A percentile compares a stretch with the other conserved stretches of the same genome.
phyloP scores from a whole-genome alignment of 2,888 invertebrate genomes.

The Tachina lurida region DNA sequence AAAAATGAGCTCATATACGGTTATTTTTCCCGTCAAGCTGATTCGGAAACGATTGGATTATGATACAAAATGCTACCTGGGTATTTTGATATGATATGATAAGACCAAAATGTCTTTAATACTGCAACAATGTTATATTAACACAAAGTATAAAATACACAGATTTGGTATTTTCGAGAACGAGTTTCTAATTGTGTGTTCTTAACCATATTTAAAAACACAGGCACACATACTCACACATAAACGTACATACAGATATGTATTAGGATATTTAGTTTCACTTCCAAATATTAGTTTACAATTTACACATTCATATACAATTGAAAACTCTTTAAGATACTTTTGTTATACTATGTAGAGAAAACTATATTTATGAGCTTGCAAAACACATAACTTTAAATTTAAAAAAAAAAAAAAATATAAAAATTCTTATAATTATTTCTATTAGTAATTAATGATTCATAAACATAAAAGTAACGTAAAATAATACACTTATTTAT shows the following conservation, averaged over 20 bases:
- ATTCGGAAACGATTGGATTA: too few relatives aligned
- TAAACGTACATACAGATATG: not conserved
- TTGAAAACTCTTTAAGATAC: not conserved
- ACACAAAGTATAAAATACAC: constrained; percentile 37
- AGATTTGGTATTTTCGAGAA: constrained; percentile 3
- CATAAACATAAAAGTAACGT: too few relatives aligned
- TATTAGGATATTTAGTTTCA: constrained; percentile 1
- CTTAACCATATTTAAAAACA: not conserved
- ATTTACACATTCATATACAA: constrained; percentile 1
- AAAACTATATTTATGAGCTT: too few relatives aligned
- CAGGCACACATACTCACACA: not conserved
- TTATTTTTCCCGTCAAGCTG: too few relatives aligned
- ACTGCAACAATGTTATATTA: constrained; percentile 37
- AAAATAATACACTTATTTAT: too few relatives aligned
- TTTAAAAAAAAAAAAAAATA: too few relatives aligned
- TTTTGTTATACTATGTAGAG: too few relatives aligned
- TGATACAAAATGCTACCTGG: too few relatives aligned
- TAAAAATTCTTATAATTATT: too few relatives aligned
- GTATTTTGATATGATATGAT: constrained; percentile 1
- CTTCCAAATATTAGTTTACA: not conserved
- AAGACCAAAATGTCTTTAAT: constrained; percentile 8
- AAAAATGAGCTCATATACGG: too few relatives aligned
- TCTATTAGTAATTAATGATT: too few relatives aligned
- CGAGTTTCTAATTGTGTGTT: constrained; percentile 18
- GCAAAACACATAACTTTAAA: too few relatives aligned